Base-by-base conservation (phyloP, 2,888 invertebrate species). In the Phaonia tiefii region DNA sequence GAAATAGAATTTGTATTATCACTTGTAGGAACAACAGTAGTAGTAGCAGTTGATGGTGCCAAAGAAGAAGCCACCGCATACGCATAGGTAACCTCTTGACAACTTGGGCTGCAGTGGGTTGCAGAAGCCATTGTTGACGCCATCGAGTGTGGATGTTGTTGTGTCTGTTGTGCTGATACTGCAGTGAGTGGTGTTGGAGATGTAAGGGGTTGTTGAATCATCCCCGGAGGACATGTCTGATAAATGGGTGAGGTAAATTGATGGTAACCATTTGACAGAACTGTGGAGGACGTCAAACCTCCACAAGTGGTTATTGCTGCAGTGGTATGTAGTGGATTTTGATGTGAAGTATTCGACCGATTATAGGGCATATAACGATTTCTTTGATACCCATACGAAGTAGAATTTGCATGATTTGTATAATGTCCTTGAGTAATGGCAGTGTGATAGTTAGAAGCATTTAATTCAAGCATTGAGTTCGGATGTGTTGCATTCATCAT, bases 351-450 rank as follows among this genome's bases (percentile, higher is more conserved):
- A 46, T 74, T 83, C 31, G 66, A 84, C 4, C 88, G 88, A 80
- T 86, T 89, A 70, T 90, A 90, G 8, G 90, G 90, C 86, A 88
- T 87, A 63, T 90, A 90, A n/a, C 90, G 89, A 78, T 88, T 89
- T 44, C 89, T 86, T 80, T 86, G 86, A 54, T 86, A 89, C 75
- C 86, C 67, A 25, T 75, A 70, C 15, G 69, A 66, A 58, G 77
- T 25, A 1, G 22, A 11, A 46, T 66, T 74, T 0, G 42, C 7
- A 10, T 81, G 71, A 56, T 75, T 75, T 0, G 58, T 26, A 49
- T 75, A 81, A 71, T 72, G 78, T 31, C 54, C 39, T 54, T 75
- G 81, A 5, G 74, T 22, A 58, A 25, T 72, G n/a, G 70, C 26
- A 37, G 60, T 49, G 5, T 63, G 67, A 46, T 70, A 56, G 10